phyloP scores from a whole-genome alignment of 2,888 invertebrate genomes.

The Abscondita cerata region DNA sequence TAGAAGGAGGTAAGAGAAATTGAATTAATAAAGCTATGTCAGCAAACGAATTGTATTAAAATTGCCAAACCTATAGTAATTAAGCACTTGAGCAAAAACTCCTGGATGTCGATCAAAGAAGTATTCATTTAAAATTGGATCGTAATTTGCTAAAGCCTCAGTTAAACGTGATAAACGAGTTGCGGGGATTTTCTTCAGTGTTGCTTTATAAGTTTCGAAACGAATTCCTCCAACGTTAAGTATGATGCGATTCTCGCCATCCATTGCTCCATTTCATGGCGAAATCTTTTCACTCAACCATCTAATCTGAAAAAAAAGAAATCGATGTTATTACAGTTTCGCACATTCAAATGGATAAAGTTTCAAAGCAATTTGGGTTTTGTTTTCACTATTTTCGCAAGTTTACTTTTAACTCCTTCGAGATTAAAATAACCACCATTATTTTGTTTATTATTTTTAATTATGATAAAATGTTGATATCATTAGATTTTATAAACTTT shows the following conservation, averaged over 20 bases:
- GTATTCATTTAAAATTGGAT: slow-evolving; percentile 88
- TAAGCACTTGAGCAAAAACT: slow-evolving; percentile 89
- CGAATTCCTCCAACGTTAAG: slow-evolving; percentile 91
- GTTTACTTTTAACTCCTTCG: no score
- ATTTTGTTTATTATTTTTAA: no score
- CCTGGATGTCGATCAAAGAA: slow-evolving; percentile 88
- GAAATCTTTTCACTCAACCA: slow-evolving; percentile 26
- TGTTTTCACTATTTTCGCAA: no score
- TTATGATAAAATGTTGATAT: no score
- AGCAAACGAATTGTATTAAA: no score
- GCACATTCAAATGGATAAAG: no score
- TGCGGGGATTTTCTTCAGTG: slow-evolving; percentile 89
- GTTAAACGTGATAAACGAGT: slow-evolving; percentile 83
- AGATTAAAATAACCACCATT: no score
- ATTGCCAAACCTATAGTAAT: slow-evolving; percentile 75
- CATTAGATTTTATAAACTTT: no score
- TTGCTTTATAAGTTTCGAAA: slow-evolving; percentile 80
- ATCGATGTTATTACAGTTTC: not conserved
- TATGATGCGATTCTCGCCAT: slow-evolving; percentile 92
- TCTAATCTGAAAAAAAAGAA: slow-evolving; percentile 25
- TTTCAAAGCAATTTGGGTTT: no score
- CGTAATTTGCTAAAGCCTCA: slow-evolving; percentile 87
- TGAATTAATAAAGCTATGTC: no score
- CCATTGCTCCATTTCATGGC: slow-evolving; percentile 63
- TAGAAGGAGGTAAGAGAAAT: no score